These are phyloP conservation scores for Platycheirus albimanus DNA, from an alignment of 2,888 invertebrate genomes.

Conservation along the genomic window DNA sequence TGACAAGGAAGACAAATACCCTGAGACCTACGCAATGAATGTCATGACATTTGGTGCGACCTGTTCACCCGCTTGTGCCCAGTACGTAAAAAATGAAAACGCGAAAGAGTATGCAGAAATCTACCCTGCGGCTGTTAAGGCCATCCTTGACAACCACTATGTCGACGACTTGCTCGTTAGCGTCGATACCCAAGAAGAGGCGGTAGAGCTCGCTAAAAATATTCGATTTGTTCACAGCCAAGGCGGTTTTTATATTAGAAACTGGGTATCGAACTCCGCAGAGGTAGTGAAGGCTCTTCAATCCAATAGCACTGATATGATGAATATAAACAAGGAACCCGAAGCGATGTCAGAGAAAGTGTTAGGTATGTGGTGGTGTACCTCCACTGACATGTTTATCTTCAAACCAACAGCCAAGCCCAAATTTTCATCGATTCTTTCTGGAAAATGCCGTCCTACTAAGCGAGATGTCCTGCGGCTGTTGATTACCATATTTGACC, in stretches of 20 bases:
- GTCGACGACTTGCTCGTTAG: constrained; percentile 33
- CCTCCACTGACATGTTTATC: constrained; percentile 23
- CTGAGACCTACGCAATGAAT: constrained; percentile 18
- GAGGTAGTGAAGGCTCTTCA: not conserved
- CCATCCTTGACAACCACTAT: constrained; percentile 28
- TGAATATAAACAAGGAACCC: constrained; percentile 7
- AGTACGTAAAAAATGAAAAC: constrained; percentile 33
- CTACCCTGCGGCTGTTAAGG: constrained; percentile 13
- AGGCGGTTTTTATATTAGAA: constrained; percentile 24
- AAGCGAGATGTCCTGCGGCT: constrained; percentile 5
- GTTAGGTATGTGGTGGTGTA: constrained; percentile 36
- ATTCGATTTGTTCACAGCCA: constrained; percentile 10
- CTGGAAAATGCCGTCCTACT: not conserved
- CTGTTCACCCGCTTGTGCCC: constrained; percentile 15
- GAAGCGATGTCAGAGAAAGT: constrained; percentile 16
- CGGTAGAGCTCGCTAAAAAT: no score
- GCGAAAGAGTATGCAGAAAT: constrained; percentile 16
- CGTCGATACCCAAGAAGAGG: not conserved
- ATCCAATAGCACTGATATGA: not conserved
- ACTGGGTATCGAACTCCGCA: constrained; percentile 28
- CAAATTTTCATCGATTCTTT: not conserved
- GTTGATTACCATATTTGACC: constrained; percentile 6
- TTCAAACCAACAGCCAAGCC: constrained; percentile 10
- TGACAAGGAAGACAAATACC: not conserved
- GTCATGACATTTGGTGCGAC: constrained; percentile 37